A percentile compares a stretch with the other conserved stretches of the same genome.
Conservation (phyloP, 2,888 invertebrate genomes). For the Phortica magna region DNA sequence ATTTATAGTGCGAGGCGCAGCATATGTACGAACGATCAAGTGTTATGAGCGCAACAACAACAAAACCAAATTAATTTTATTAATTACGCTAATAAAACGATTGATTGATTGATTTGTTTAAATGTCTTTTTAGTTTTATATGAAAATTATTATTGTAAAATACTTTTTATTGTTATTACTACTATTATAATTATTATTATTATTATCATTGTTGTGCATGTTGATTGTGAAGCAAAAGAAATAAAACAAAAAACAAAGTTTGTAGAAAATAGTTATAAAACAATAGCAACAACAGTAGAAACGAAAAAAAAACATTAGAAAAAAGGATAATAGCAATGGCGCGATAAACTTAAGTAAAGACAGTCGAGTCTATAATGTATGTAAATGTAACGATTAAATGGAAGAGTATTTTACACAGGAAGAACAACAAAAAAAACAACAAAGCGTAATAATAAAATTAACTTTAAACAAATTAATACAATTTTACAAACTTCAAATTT, state of each 20-base stretch:
- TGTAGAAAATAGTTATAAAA: not conserved
- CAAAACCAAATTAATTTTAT: not conserved
- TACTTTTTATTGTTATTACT: constrained; percentile 12
- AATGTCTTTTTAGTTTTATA: not conserved
- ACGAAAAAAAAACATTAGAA: not conserved
- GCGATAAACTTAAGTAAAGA: not conserved
- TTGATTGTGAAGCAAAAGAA: not conserved
- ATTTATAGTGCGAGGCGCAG: too few relatives aligned
- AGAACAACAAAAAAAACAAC: too few relatives aligned
- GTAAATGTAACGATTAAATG: too few relatives aligned
- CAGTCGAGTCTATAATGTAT: too few relatives aligned
- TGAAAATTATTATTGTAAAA: not conserved
- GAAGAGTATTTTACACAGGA: too few relatives aligned
- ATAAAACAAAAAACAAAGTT: not conserved
- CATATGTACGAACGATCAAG: too few relatives aligned
- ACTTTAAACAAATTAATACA: too few relatives aligned
- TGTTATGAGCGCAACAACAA: not conserved
- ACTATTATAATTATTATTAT: constrained; percentile 5
- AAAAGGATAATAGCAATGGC: not conserved
- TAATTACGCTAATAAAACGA: constrained; percentile 2
- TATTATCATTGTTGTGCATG: constrained; percentile 20
- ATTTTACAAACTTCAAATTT: too few relatives aligned
- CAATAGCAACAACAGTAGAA: not conserved
- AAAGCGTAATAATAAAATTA: too few relatives aligned
- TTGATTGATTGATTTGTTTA: not conserved